Base-by-base conservation (phyloP, 2,888 invertebrate genomes). In the Candidula unifasciata region DNA sequence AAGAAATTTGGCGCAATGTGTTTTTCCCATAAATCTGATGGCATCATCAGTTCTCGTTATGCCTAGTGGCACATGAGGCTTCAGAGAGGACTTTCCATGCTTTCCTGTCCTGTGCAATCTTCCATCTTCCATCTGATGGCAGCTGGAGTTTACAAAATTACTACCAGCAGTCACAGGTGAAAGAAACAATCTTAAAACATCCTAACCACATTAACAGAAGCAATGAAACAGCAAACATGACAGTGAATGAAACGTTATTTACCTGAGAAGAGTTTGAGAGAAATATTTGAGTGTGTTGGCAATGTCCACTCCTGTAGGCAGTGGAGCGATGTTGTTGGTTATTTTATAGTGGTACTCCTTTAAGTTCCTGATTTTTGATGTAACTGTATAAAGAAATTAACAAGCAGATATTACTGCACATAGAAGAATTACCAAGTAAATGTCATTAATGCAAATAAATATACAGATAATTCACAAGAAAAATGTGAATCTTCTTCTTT, bases 281-380 rank as follows among this genome's bases (percentile, higher is more conserved):
- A 99, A 99, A 95, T 98, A 99, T 94, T 99, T 98, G 92, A 99
- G 96, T 84, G 98, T 99, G 94, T 98, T 98, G 88, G 98, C 98
- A 94, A 99, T 97, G 94, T 99, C 99, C 87, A 96, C 95, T 88
- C 99, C 99, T 86, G 97, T 97, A 68, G 99, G 99, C 90, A 97
- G 95, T 86, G 99, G 98, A 94, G 97, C 96, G 90, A 96, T 96
- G 92, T 97, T 97, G 95, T 98, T 97, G 94, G 97, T 96, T 89
- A 98, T 95, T 89, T 99, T 96, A 92, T 97, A 95, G 94, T 99
- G 98, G 94, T 97, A 98, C 94, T 99, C 99, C 94, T 98, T 97
- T 89, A 99, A 96, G 94, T 97, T 98, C 92, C 98, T 96, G 93
- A 99, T 96, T 95, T 99, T 99, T 90, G 99, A 97, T 93, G 98